A percentile compares a stretch with the other conserved stretches of the same genome.
Conservation (phyloP, 2,888 invertebrate species). For the Xestia c-nigrum region DNA sequence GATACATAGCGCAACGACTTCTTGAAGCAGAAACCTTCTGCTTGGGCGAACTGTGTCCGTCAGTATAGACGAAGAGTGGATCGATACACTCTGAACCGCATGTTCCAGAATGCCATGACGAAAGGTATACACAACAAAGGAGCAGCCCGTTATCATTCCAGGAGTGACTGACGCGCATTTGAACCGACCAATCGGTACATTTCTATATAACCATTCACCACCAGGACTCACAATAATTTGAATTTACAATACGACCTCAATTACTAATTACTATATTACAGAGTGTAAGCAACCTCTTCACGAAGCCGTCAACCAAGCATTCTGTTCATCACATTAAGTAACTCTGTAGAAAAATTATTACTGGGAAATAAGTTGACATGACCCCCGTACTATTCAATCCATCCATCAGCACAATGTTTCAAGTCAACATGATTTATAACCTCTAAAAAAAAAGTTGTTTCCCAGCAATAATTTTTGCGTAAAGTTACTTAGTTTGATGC, state of each 20-base stretch:
- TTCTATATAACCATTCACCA: not conserved
- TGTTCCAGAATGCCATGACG: not conserved
- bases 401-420: no score
- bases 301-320: no score
- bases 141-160: not conserved
- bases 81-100: not conserved
- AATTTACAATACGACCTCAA: not conserved
- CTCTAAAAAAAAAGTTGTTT: no score
- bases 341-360: no score
- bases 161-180: not conserved
- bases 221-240: not conserved
- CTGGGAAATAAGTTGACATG: no score
- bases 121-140: not conserved
- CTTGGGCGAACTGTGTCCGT: not conserved
- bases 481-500: no score
- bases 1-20: not conserved
- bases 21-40: not conserved
- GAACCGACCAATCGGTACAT: not conserved
- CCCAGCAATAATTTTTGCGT: no score
- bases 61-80: not conserved
- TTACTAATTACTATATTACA: no score
- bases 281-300: no score
- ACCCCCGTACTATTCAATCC: no score
- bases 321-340: no score
- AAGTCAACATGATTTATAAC: no score